Evolutionary conservation across 1,140 invertebrate genomes (phyloP).

Genomic region (Pinna nobilis): DNA sequence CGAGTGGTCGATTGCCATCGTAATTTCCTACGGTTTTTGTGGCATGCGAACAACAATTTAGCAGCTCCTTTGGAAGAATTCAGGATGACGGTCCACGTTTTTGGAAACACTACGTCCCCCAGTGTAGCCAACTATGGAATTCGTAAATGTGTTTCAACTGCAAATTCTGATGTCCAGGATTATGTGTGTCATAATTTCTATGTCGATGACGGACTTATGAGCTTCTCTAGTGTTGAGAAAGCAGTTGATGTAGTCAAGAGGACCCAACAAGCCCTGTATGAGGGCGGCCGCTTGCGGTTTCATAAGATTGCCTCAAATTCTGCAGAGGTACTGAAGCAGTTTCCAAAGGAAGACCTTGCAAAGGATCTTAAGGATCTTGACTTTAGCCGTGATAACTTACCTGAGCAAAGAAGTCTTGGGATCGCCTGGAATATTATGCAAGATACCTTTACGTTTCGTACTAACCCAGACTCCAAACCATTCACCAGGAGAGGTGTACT

Average conservation of each 20-base stretch:
- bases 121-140: constrained; percentile 24
- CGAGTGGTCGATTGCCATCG: constrained; percentile 17
- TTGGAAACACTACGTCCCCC: constrained; percentile 14
- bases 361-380: constrained; percentile 35
- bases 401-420: constrained; percentile 36
- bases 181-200: constrained; percentile 15
- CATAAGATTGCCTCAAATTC: constrained; percentile 35
- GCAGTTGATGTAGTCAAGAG: constrained; percentile 22
- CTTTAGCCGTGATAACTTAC: neutral
- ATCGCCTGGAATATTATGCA: constrained; percentile 34
- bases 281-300: constrained; percentile 11
- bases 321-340: constrained; percentile 19
- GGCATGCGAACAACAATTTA: constrained; percentile 28
- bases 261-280: constrained; percentile 3
- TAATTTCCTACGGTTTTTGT: constrained; percentile 37
- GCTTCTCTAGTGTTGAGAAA: neutral
- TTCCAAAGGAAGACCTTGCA: constrained; percentile 14
- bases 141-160: neutral
- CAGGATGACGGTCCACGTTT: constrained; percentile 12
- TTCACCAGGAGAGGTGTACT: constrained; percentile 38
- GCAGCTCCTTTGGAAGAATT: neutral
- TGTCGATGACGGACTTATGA: constrained; percentile 31
- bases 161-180: neutral
- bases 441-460: constrained; percentile 35
- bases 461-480: constrained; percentile 13